Base-by-base conservation (phyloP, 1,140 invertebrate genomes). In the Tetragonula clypearis region DNA sequence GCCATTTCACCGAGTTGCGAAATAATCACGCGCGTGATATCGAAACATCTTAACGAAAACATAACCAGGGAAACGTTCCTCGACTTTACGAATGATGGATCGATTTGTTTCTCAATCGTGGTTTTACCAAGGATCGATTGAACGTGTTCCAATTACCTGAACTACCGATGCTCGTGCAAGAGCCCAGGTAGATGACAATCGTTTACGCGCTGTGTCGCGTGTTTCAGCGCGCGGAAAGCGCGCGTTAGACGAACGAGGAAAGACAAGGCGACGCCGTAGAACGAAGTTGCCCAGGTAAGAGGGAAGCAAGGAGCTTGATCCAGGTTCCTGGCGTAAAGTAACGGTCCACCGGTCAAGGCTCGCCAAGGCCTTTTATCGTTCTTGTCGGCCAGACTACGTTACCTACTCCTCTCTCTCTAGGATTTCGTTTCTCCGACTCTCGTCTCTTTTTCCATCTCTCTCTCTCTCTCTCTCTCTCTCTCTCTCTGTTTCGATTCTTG, bases 321-420 rank as follows among this genome's bases (percentile, higher is more conserved):
- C 86, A 78, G 55, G 76, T 30, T 78, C 23, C 60, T 89, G 80
- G 77, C 86, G 89, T 73, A 86, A 88, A 90, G 90, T 93, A 93
- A 93, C 93, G 92, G 92, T 93, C 89, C 90, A 92, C 87, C 90
- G 92, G 92, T 93, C 92, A 93, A 93, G 93, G 91, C 92, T 92
- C 90, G 92, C 91, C 92, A 93, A 93, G 92, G 92, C 91, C 93
- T 93, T 89, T 92, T 87, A 90, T 92, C 90, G 85, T 66, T 92
- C 86, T 80, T 90, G 80, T 55, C 75, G 68, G 60, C 75, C 80
- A 85, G 89, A 88, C 83, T 79, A 66, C 72, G 79, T 72, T 86
- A 69, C 55, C 15, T 12, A 26, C 69, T 65, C 26, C 30, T 35
- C 23, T 62, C 58, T 85, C 41, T 83, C 76, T 80, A 79, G 72